Evolutionary conservation across 2,113 vertebrate species (phyloP).

Genomic region (Leptosomus discolor): DNA sequence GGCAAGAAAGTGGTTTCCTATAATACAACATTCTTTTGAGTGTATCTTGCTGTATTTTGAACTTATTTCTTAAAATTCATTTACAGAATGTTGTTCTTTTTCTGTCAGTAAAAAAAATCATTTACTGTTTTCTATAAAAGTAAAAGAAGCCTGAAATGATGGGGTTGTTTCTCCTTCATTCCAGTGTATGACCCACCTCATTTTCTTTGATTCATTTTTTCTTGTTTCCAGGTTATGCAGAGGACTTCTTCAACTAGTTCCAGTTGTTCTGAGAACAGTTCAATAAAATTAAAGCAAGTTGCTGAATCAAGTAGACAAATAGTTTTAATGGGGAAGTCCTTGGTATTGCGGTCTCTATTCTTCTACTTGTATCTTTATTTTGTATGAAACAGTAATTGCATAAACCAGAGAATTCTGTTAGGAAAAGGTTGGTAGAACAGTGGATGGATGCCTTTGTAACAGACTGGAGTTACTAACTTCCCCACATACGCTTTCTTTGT

Average conservation of each 20-base stretch:
- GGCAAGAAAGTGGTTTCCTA: not conserved
- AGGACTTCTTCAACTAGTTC: not conserved
- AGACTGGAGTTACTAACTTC: too few relatives aligned
- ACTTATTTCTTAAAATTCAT: not conserved
- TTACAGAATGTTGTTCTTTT: not conserved
- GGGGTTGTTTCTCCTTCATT: not conserved
- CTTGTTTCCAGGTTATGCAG: not conserved
- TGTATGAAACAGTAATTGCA: not conserved
- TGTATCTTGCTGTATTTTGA: not conserved
- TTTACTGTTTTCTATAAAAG: not conserved
- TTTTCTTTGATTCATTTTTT: not conserved
- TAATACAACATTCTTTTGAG: not conserved
- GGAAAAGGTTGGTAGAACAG: not conserved
- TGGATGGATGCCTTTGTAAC: not conserved
- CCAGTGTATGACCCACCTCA: not conserved
- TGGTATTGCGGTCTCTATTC: not conserved
- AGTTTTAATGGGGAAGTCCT: not conserved
- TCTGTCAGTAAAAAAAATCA: not conserved
- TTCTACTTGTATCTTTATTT: not conserved
- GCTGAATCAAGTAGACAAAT: not conserved
- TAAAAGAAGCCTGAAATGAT: not conserved
- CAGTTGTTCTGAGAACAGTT: not conserved
- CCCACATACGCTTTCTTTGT: fast-evolving
- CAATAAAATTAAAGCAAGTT: not conserved
- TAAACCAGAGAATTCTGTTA: not conserved